Evolutionary conservation across 2,113 vertebrate species (phyloP), one percentile per base, ranked within the genome.

Genomic region (Otolemur garnettii): DNA sequence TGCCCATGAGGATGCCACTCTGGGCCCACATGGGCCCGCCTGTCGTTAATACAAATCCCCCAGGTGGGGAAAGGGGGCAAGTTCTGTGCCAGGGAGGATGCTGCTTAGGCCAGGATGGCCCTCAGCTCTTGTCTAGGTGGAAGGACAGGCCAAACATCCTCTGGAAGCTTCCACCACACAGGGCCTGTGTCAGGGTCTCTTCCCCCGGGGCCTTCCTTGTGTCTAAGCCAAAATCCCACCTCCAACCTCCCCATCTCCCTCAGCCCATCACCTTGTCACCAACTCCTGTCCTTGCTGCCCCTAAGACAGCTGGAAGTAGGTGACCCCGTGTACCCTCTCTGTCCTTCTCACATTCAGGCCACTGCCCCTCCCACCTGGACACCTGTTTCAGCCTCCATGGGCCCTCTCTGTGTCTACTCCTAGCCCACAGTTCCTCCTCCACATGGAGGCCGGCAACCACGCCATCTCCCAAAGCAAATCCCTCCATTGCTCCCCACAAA

Each of bases 291-390:
- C 24, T 50, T 45, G 22, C 33, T 24, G 11, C 22, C 55, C 60
- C 57, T 0, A 0, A 17, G 28, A 30, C 4, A 5, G 5, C 42
- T 50, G 22, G 11, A 24, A 24, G 24, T 62, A 22, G 60, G 60
- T 62, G 60, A 10, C 66, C 69, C 24, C n/a, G 9, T 28, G n/a
- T 14, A 0, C 69, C 64, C 22, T 0, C 7, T 33, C 68, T 17
- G 15, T 68, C 50, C n/a, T 66, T 19, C 24, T 15, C 50, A 33
- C 21, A 21, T 69, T 42, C n/a, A 21, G n/a, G 11, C 42, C 33
- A 28, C 24, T 33, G 69, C 21, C 3, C 11, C 55, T 45, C 38
- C 81, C 28, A 1, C 33, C 57, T 83, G 57, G 64, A 59, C 81
- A 9, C 33, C 64, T 42, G 33, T 7, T 57, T 15, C 1, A 7